Evolutionary conservation across 2,113 vertebrate genomes (phyloP), one percentile per base, ranked within the genome.

Genomic region (Hipposideros armiger): DNA sequence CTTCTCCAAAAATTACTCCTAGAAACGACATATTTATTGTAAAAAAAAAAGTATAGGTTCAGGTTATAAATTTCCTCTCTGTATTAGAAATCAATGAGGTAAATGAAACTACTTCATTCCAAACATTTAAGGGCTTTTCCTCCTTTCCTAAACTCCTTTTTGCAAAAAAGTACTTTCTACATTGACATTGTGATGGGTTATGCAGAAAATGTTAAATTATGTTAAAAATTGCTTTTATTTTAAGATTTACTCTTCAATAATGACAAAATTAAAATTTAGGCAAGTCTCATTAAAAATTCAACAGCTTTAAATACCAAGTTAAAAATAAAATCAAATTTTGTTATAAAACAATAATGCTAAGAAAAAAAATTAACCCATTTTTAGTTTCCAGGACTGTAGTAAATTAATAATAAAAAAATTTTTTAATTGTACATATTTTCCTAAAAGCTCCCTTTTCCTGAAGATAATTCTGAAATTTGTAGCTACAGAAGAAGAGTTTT

Each of bases 41-140:
- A 90, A 95, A 80, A 92, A 73, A 88, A 85, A 91, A 86, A 92
- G 42, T 32, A 56, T 2, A 95, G 24, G 40, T 82, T 70, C 45
- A n/a, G 7, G 76, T 94, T 74, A 92, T 8, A 40, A 72, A 95
- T 66, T 40, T 87, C 50, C 15, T 78, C 58, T 89, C 50, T 96
- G n/a, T 42, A 69, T 50, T 74, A 81, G 26, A 36, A 67, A 94
- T 69, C 24, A 87, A 20, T 40, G 30, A 45, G 58, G 86, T 67
- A 92, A 84, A 87, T 58, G 72, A 85, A 90, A 87, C 52, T 56
- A 24, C n/a, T 73, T 30, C 40, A 87, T 70, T 77, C 58, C 76
- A 81, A 87, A 91, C 58, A 90, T 13, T 56, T 69, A 70, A 66
- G 7, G 17, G 50, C 22, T 66, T 80, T 50, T 50, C 30, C 13